These are phyloP conservation scores for Tetraodon nigroviridis DNA, from an alignment of 2,113 vertebrate genomes.

Conservation along the genomic window DNA sequence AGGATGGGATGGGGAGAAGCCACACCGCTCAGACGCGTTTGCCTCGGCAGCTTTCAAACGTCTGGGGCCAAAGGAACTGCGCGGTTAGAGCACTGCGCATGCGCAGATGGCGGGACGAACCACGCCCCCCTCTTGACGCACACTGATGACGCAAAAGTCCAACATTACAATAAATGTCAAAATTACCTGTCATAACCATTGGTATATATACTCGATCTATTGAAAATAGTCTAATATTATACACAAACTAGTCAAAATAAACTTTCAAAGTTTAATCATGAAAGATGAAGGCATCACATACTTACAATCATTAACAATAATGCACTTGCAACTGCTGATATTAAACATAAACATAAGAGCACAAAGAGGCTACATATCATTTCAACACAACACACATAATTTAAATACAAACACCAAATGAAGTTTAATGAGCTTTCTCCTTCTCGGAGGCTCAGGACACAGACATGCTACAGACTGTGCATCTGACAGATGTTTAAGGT, in stretches of 20 bases:
- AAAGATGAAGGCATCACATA: slow-evolving; percentile 59
- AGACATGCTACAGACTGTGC: slow-evolving; percentile 81
- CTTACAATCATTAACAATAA: slow-evolving; percentile 50
- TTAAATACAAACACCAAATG: slow-evolving; percentile 54
- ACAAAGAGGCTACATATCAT: background rate
- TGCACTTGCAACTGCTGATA: slow-evolving; percentile 56
- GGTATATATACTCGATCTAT: background rate
- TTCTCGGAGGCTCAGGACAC: slow-evolving; percentile 56
- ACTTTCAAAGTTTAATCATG: slow-evolving; percentile 58
- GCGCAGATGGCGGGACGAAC: slow-evolving; percentile 43
- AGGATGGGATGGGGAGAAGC: slow-evolving; percentile 17
- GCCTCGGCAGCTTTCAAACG: slow-evolving; percentile 63
- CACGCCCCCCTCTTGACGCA: slow-evolving; percentile 27
- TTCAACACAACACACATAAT: slow-evolving; percentile 37
- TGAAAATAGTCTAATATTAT: background rate
- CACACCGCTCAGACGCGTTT: slow-evolving; percentile 18
- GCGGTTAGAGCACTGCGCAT: slow-evolving; percentile 61
- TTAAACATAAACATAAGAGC: slow-evolving; percentile 54
- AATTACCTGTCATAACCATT: background rate
- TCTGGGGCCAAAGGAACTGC: slow-evolving; percentile 58
- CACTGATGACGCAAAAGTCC: background rate
- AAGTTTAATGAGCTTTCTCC: slow-evolving; percentile 54
- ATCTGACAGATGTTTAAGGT: slow-evolving; percentile 92
- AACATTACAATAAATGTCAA: too few relatives aligned
- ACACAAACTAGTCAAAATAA: background rate